These are phyloP conservation scores for Centroberyx gerrardi DNA, from an alignment of 2,797 vertebrate genomes.

Conservation along the genomic window DNA sequence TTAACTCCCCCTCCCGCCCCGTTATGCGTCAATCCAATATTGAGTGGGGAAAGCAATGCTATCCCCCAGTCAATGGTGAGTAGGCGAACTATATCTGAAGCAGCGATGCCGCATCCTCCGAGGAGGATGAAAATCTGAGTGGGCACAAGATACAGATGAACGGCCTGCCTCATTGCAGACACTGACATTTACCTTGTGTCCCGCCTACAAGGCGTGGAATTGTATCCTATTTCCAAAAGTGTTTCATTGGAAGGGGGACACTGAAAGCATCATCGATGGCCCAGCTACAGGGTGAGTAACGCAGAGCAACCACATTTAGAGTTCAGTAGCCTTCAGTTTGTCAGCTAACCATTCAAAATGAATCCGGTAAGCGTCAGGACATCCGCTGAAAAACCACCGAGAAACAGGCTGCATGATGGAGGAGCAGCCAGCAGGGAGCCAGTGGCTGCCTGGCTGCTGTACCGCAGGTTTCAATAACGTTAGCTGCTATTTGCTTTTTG, in stretches of 20 bases:
- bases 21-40: no score
- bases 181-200: constrained; percentile 69
- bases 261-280: constrained; percentile 70
- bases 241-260: constrained; percentile 40
- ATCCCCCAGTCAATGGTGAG: no score
- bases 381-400: background rate
- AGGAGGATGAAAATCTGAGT: constrained; percentile 14
- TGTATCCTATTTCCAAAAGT: constrained; percentile 66
- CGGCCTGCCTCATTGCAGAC: constrained; percentile 54
- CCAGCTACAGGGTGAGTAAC: constrained; percentile 61
- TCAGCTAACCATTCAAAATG: background rate
- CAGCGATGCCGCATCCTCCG: background rate
- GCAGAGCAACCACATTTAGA: constrained; percentile 24
- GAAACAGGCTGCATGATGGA: constrained; percentile 64
- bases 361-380: background rate
- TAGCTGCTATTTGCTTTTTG: constrained; percentile 38
- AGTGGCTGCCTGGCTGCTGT: constrained; percentile 19
- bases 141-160: constrained; percentile 13
- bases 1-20: no score
- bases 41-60: no score
- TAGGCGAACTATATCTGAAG: no score
- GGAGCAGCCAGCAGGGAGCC: constrained; percentile 50
- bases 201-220: constrained; percentile 84
- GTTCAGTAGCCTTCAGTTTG: background rate
- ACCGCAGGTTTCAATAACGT: constrained; percentile 33